A percentile compares a stretch with the other conserved stretches of the same genome.
Evolutionary conservation across 2,113 vertebrate genomes (phyloP).

Genomic region (Synchiropus splendidus): DNA sequence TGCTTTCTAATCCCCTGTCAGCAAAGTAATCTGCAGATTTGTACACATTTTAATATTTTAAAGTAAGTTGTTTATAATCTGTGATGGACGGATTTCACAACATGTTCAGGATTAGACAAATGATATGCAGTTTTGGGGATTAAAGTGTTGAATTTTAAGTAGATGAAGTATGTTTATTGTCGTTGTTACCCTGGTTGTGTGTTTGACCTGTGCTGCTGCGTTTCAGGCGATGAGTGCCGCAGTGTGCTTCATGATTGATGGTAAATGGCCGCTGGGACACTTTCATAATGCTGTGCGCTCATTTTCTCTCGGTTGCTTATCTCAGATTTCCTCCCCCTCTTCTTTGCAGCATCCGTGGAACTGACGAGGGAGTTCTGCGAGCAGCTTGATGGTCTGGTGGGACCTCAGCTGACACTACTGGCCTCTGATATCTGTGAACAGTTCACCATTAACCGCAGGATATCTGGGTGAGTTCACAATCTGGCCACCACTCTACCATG

Average conservation of each 20-base stretch:
- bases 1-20: background rate
- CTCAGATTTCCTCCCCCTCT: background rate
- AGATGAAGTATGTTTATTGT: constrained; percentile 33
- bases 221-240: constrained; percentile 95
- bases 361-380: constrained; percentile 88
- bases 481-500: no score
- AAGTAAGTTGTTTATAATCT: constrained; percentile 28
- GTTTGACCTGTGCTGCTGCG: constrained; percentile 24
- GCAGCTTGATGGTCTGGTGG: constrained; percentile 84
- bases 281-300: background rate
- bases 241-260: constrained; percentile 94
- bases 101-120: constrained; percentile 2
- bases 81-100: constrained; percentile 19
- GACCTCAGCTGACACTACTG: constrained; percentile 91
- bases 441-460: constrained; percentile 90
- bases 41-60: constrained; percentile 5
- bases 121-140: constrained; percentile 35
- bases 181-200: constrained; percentile 19
- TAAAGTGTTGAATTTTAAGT: constrained; percentile 34
- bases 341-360: constrained; percentile 72
- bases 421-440: constrained; percentile 98
- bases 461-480: constrained; percentile 77
- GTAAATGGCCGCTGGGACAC: constrained; percentile 60
- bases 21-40: constrained; percentile 1
- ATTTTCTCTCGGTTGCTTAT: background rate